Evolutionary conservation across 2,113 vertebrate species (phyloP).

Genomic region (Pluvialis apricaria): DNA sequence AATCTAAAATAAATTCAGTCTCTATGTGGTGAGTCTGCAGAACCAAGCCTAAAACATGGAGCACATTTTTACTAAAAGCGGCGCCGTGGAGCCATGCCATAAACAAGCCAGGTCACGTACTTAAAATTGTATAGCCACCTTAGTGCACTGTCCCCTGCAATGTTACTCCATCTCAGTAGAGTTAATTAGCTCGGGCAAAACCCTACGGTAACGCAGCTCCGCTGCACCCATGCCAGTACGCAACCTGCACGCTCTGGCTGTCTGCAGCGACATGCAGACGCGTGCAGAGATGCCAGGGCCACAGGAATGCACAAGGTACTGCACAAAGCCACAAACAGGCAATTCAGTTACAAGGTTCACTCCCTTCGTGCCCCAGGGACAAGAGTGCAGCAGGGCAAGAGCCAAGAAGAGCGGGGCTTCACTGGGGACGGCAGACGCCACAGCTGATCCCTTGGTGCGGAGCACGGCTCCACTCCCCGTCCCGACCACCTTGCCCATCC

Average conservation of each 20-base stretch:
- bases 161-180: neutral
- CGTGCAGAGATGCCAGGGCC: neutral
- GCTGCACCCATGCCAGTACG: accelerated
- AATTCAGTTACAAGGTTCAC: neutral
- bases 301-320: accelerated
- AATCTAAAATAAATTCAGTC: too few relatives aligned
- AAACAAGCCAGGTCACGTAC: neutral
- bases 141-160: neutral
- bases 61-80: neutral
- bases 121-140: neutral
- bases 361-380: neutral
- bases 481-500: too few relatives aligned
- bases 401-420: neutral
- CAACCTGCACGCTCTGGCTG: neutral
- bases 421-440: accelerated
- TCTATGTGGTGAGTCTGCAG: neutral
- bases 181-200: neutral
- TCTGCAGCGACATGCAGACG: accelerated
- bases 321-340: neutral
- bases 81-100: neutral
- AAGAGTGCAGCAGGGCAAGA: neutral
- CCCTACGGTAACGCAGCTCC: neutral
- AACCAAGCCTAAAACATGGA: neutral
- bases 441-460: too few relatives aligned
- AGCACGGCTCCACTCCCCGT: accelerated